Evolutionary conservation across 2,113 vertebrate genomes (phyloP).

Genomic region (Clarias magur): DNA sequence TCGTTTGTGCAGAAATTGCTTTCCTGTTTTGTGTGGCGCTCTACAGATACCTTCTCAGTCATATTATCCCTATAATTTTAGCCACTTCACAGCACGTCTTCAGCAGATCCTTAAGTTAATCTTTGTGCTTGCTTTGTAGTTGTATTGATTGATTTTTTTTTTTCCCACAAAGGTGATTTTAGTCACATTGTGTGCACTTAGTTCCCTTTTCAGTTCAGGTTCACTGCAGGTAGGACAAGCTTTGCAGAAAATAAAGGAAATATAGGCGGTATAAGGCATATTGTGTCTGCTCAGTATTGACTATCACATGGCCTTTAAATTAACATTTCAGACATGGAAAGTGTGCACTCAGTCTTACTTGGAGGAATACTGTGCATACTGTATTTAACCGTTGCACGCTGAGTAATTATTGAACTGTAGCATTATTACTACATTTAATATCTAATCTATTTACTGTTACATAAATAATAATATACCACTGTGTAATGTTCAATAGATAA

Average conservation of each 20-base stretch:
- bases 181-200: background rate
- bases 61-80: background rate
- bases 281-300: background rate
- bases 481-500: background rate
- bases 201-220: background rate
- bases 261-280: background rate
- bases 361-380: background rate
- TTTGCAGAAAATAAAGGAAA: background rate
- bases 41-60: background rate
- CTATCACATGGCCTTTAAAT: background rate
- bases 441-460: background rate
- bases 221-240: background rate
- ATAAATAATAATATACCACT: background rate
- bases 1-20: background rate
- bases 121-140: background rate
- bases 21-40: background rate
- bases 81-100: background rate
- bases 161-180: background rate
- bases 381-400: background rate
- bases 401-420: conserved; percentile 1
- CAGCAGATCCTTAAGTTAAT: background rate
- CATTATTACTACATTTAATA: background rate
- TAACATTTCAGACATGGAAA: background rate
- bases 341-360: background rate
- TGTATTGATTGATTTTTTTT: background rate